Base-by-base conservation (phyloP, 2,797 vertebrate genomes). In the Brotula barbata region DNA sequence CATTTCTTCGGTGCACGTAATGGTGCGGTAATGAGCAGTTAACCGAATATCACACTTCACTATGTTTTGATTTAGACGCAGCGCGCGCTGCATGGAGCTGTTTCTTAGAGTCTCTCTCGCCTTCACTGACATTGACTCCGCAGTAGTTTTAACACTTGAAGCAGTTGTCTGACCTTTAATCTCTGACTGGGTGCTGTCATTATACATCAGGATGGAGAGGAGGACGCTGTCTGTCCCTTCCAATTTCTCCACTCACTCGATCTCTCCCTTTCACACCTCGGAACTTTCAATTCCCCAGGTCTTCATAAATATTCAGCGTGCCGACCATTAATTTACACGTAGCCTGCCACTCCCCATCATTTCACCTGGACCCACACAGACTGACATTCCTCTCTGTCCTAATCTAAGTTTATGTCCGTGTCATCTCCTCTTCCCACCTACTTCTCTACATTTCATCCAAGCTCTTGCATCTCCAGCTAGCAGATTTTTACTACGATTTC, bases 241-340 rank as follows among this genome's bases (percentile, higher is more conserved):
- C 77, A 75, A 87, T 87, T 77, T 85, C 77, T 80, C 72, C 58
- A 51, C 62, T 56, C 47, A 15, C 45, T 82, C 86, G 84, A 75
- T 85, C 74, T 69, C 53, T 64, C 25, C 58, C 61, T 74, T 72
- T 79, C 44, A 48, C 76, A 77, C 64, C 71, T 53, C 31, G 2
- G 59, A 43, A 77, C 81, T 68, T 72, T 77, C 60, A 75, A 80
- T 71, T 77, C 47, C 53, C 49, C 53, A 64, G 40, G 72, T 45
- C 58, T 75, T 86, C 76, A 89, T 92, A 87, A 89, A 92, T 92
- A 92, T 91, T 92, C 86, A 89, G 62, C 25, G 36, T 21, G 63
- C 47, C 28, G 31, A 64, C 63, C 61, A 63, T 52, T 68, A 82
- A 76, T 85, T 84, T 75, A 71, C 71, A 58, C 64, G 68, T 77